Base-by-base conservation (phyloP, 2,797 vertebrate species). In the Gymnopithys bicolor region DNA sequence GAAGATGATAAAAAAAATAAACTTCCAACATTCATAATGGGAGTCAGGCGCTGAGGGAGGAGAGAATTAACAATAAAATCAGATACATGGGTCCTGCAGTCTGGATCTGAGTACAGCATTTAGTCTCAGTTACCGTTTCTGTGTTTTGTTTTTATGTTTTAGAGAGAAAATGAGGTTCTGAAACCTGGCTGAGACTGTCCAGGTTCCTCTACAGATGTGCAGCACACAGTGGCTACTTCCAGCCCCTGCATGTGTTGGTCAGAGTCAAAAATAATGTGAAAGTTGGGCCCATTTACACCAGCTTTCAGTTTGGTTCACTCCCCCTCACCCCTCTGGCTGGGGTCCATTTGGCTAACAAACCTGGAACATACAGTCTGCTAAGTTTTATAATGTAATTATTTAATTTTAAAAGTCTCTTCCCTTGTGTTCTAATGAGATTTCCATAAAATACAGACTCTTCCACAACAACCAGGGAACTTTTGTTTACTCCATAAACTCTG, bases 341-440 rank as follows among this genome's bases (percentile, higher is more conserved):
- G 41, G 69, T 82, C 89, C 94, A 90, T 94, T 90, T 94, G 94
- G 77, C 87, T 18, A 7, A 84, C 27, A 78, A 80, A 94, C 19
- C 24, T 90, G 83, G 64, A 94, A 90, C 75, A 59, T 45, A 74
- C 81, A 86, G 78, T 89, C 81, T 94, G 60, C 51, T 53, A 70
- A 63, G 49, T 89, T 91, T 85, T 94, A 91, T 62, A 90, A 90
- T 91, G 77, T 64, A 93, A 90, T 97, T 91, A 92, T 87, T 93
- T 82, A 90, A 95, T 91, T 95, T 87, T 0, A 91, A 84, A 94
- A 87, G 55, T 68, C 33, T 84, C 66, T 90, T 91, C 92, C 35
- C 32, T 48, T 94, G 55, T 67, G 74, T 88, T 93, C 74, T 80
- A 94, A 93, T 76, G 46, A 87, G 59, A 86, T 90, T 89, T 91